Evolutionary conservation across 2,797 vertebrate genomes (phyloP).

Genomic region (Pygocentrus nattereri): DNA sequence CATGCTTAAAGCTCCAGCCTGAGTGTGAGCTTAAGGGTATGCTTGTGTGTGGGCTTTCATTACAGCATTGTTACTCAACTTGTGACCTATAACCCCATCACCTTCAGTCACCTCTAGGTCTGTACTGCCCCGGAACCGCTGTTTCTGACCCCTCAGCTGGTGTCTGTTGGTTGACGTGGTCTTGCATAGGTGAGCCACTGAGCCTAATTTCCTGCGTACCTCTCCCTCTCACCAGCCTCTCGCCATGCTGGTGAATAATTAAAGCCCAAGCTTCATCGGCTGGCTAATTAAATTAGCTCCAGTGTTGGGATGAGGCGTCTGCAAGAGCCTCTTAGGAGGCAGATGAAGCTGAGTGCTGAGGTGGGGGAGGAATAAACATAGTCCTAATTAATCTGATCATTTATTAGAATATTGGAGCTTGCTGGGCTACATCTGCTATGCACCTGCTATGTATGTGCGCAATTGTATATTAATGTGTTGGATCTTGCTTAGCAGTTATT

Average conservation of each 20-base stretch:
- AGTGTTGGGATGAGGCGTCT: slow-evolving; percentile 51
- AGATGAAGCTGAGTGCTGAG: slow-evolving; percentile 27
- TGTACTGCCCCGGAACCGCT: not conserved
- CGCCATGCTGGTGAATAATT: slow-evolving; percentile 71
- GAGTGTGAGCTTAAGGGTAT: not conserved
- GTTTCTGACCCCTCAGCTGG: not conserved
- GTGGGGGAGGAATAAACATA: slow-evolving; percentile 44
- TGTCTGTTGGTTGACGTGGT: slow-evolving; percentile 49
- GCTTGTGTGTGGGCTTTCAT: slow-evolving; percentile 43
- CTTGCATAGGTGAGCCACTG: not conserved
- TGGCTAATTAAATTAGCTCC: slow-evolving; percentile 77
- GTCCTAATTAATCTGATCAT: slow-evolving; percentile 55
- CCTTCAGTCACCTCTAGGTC: not conserved
- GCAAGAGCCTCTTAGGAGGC: slow-evolving; percentile 34
- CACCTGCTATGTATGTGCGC: not conserved
- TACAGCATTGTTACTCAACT: not conserved
- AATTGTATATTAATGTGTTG: slow-evolving; percentile 21
- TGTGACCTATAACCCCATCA: not conserved
- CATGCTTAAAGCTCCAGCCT: not conserved
- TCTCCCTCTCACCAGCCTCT: slow-evolving; percentile 29
- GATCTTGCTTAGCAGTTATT: not conserved
- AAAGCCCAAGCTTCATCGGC: slow-evolving; percentile 71
- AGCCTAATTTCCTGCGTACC: not conserved
- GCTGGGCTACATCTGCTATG: slow-evolving; percentile 25
- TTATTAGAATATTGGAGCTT: slow-evolving; percentile 41